Evolutionary conservation across 64 coral and sea anemone species (phyloP), one percentile per base, ranked within the genome.

Genomic region (Astreopora myriophthalma): DNA sequence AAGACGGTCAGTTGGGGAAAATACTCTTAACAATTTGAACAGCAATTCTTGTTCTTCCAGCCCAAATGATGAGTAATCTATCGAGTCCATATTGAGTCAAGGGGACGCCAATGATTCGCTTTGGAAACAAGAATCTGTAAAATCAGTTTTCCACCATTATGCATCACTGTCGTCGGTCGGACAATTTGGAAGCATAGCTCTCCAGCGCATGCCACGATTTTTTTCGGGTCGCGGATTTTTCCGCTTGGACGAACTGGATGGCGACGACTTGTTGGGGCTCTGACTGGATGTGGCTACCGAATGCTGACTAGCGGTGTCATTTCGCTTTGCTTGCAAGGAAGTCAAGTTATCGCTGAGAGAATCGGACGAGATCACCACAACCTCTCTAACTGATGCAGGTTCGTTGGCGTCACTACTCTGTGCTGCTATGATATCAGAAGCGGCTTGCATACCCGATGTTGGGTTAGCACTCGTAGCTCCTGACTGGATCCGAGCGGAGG

Each of bases 181-280:
- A 24, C 35, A 30, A 0, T 24, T 83, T 13, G 79, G 79, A 35
- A 83, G 79, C 79, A 83, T 83, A 1, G 79, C 52, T 57, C 79
- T 83, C 79, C 79, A 83, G 17, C 57, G 10, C 37, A 57, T 57
- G 0, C 79, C 79, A 0, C 79, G 52, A 60, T 37, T 83, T 64
- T 37, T 83, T 63, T 83, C 30, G 31, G 55, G 79, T 38, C 32
- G 19, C 11, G 19, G 12, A 40, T 24, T 83, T 64, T 64, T 64
- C 32, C 75, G 44, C 28, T 79, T 79, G 0, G 75, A 19, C 9
- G 75, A 79, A 7, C n/a, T 64, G 5, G 57, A 64, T 65, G 79
- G 57, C 52, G 79, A 38, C 20, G 29, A 20, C 3, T 26, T 39
- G 22, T n/a, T 14, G 8, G 29, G 30, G 16, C 27, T 36, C 20